Base-by-base conservation (phyloP, 2,888 invertebrate species). In the Athalia circularis region DNA sequence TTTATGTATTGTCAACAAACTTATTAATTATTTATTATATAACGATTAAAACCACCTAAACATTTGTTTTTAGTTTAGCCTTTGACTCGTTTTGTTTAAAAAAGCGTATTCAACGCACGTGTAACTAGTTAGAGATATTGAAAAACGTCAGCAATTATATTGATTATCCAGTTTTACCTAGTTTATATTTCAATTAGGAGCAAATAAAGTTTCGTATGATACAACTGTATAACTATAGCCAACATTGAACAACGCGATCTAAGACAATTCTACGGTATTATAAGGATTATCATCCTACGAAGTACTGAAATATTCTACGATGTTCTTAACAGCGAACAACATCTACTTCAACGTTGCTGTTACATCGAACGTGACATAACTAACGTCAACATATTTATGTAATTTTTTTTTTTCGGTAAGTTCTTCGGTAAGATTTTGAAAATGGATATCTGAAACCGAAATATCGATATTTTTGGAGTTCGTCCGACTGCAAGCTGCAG, bases 1-100 rank as follows among this genome's bases (percentile, higher is more conserved):
- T 13, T 57, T 52, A 45, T 11, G 72, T 72, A 72, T 59, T 59
- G 72, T 72, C 59, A 72, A 59, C 5, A 59, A n/a, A 13, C 59
- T 59, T 45, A 72, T 52, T 4, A 7, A n/a, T 68, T 52, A 52
- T 68, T 29, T 9, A 11, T 54, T 52, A 68, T 68, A 11, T 8
- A 11, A 54, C 54, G 43, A 68, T 52, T 52, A 9, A 9, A 68
- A 68, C 50, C 9, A 29, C 29, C 29, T 7, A 48, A 8, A 48
- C 48, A 65, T 48, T 48, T 13, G 5, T 7, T 65, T 29, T 48
- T 48, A 11, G 29, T 5, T 3, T 43, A 29, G 15, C 5, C 43
- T 64, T 11, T 29, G n/a, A 52, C 11, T n/a, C 52, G 54, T 68
- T 57, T 45, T 47, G 47, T n/a, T 11, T 11, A 54, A 11, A 54